Conservation (phyloP, 53 echinoderm and acorn worm genomes). For the Pentamera pediparva region DNA sequence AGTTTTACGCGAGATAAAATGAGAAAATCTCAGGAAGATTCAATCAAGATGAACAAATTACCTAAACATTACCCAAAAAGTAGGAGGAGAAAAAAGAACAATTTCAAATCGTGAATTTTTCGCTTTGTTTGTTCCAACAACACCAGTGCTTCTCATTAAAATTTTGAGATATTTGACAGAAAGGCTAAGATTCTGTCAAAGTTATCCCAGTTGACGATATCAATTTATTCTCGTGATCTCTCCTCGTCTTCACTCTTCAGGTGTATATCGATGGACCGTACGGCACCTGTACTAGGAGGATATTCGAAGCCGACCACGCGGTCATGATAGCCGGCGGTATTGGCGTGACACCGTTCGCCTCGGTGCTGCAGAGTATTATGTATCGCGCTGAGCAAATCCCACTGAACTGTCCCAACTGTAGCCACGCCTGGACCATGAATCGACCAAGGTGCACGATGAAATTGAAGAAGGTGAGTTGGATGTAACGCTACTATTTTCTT, state of each 20-base stretch:
- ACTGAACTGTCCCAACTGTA: constrained; percentile 36
- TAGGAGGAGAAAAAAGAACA: too few species aligned
- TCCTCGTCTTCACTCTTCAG: not conserved
- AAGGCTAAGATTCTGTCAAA: too few species aligned
- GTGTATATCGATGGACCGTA: constrained; percentile 52
- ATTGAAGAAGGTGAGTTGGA: constrained; percentile 37
- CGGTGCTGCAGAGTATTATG: constrained; percentile 50
- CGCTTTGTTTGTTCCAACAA: too few species aligned
- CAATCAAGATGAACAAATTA: too few species aligned
- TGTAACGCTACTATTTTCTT: not conserved
- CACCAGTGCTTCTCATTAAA: too few species aligned
- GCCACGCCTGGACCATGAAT: constrained; percentile 34
- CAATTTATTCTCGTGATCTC: not conserved
- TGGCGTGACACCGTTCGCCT: constrained; percentile 46
- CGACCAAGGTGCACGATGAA: constrained; percentile 20
- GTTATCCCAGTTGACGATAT: not conserved
- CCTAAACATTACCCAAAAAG: too few species aligned
- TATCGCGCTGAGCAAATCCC: constrained; percentile 29
- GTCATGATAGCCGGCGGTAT: constrained; percentile 51
- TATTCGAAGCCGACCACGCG: constrained; percentile 52
- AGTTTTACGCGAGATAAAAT: too few species aligned
- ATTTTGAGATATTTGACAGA: too few species aligned
- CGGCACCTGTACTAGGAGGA: constrained; percentile 40
- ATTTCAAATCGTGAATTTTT: too few species aligned
- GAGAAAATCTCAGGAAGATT: too few species aligned